These are phyloP conservation scores for Apteryx owenii DNA, from an alignment of 2,113 vertebrate genomes.

Conservation along the genomic window DNA sequence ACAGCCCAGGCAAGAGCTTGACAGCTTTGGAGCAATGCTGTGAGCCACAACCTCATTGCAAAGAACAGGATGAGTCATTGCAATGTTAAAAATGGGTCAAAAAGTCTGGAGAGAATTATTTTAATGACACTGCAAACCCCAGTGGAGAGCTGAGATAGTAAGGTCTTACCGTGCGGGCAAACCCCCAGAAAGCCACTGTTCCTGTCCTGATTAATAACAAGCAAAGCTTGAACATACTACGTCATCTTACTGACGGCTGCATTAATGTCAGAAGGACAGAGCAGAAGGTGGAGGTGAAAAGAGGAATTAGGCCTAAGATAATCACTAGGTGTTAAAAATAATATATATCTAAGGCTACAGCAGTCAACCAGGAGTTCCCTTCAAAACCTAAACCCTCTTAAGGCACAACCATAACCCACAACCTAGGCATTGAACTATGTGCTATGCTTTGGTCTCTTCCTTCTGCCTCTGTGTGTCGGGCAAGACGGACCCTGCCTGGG, in stretches of 20 bases:
- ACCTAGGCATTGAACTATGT: neutral
- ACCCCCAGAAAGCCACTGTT: neutral
- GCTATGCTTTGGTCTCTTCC: neutral
- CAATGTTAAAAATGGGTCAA: neutral
- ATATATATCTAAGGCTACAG: neutral
- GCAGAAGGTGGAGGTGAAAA: neutral
- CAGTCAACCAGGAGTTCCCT: neutral
- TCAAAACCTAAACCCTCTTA: neutral
- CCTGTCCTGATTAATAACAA: neutral
- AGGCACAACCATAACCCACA: neutral
- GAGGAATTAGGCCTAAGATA: neutral
- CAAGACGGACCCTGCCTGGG: neutral
- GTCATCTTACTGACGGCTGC: neutral
- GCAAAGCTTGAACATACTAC: neutral
- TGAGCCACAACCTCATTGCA: accelerated
- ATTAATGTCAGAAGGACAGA: neutral
- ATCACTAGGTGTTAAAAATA: neutral
- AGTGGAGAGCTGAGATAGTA: neutral
- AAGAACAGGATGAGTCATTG: neutral
- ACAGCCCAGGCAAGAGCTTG: neutral
- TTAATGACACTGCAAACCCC: neutral
- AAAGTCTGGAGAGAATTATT: neutral
- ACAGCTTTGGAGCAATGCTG: neutral
- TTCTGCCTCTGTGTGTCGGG: neutral
- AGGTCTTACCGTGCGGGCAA: neutral